phyloP scores from a whole-genome alignment of 64 coral and sea anemone genomes.

The Actinia tenebrosa region DNA sequence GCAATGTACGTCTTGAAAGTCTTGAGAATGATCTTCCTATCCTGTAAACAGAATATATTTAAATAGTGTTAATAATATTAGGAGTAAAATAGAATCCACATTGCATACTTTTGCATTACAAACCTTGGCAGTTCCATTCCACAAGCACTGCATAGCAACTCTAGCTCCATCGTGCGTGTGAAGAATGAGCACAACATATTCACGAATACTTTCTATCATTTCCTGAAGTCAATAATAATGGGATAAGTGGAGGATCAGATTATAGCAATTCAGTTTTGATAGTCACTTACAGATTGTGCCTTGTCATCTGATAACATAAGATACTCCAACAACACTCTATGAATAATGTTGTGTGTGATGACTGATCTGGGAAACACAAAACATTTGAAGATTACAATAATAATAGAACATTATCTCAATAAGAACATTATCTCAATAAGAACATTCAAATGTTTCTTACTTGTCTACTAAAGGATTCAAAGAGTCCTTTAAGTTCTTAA shows the following conservation, averaged over 20 bases:
- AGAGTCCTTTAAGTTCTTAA: conserved; percentile 65
- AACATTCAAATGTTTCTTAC: conserved; percentile 17
- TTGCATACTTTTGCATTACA: not conserved
- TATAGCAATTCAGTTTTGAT: too few species aligned
- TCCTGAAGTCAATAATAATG: conserved; percentile 33
- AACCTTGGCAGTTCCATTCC: conserved; percentile 89
- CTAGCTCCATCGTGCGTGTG: conserved; percentile 87
- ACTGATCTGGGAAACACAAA: conserved; percentile 46
- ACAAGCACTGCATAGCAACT: conserved; percentile 86
- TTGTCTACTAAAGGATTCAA: conserved; percentile 57
- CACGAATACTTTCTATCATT: conserved; percentile 81
- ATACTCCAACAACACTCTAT: conserved; percentile 71
- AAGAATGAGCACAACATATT: conserved; percentile 70
- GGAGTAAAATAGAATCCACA: not conserved
- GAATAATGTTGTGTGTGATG: conserved; percentile 71
- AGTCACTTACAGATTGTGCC: conserved; percentile 39
- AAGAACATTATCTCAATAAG: not conserved
- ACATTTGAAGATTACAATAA: not conserved
- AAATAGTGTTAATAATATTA: too few species aligned
- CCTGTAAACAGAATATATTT: conserved; percentile 27
- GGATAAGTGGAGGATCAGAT: too few species aligned
- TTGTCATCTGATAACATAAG: conserved; percentile 63
- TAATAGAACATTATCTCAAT: not conserved
- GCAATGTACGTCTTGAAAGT: conserved; percentile 76
- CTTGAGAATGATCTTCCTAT: conserved; percentile 92